Evolutionary conservation across 1,140 invertebrate species (phyloP), one percentile per base, ranked within the genome.

Genomic region (Thaumetopoea pityocampa): DNA sequence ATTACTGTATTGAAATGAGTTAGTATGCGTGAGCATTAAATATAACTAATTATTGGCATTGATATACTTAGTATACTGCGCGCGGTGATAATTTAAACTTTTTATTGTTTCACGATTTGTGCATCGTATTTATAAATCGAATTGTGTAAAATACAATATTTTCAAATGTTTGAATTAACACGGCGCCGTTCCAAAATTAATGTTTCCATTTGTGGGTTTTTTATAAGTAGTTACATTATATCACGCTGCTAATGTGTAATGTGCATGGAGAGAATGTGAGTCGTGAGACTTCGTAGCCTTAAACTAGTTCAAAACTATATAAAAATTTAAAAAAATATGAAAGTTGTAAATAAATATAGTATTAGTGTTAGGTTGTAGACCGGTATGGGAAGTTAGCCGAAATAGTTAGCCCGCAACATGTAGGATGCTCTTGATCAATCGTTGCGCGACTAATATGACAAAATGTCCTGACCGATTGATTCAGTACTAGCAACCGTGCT

Each of bases 241-340:
- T 64, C 60, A 67, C 71, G 69, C 71, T 67, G 52, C 60, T 74
- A 68, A 79, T 54, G 56, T 67, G 37, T 66, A 53, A 60, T 46
- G 42, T 67, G 61, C 43, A 61, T 72, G 68, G 51, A 40, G 48
- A 55, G 56, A 74, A 66, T 76, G 71, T 74, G 67, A 64, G 64
- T 68, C 59, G 56, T 57, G 43, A 64, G 65, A 73, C 65, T 51
- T 62, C 57, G 71, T 80, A 83, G 79, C 77, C 77, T 83, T 83
- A 83, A 73, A 70, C 66, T 83, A 83, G 79, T 83, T 80, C 79
- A 83, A 83, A 83, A 78, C 72, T 80, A 79, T 70, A 72, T 69
- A 53, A 71, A 70, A 65, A 51, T 59, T 61, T 53, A 57, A 65
- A 67, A 65, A 63, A 59, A 51, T 47, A 58, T 62, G 67, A 64